Conservation (phyloP, 2,113 vertebrate genomes). For the Tapirus terrestris region DNA sequence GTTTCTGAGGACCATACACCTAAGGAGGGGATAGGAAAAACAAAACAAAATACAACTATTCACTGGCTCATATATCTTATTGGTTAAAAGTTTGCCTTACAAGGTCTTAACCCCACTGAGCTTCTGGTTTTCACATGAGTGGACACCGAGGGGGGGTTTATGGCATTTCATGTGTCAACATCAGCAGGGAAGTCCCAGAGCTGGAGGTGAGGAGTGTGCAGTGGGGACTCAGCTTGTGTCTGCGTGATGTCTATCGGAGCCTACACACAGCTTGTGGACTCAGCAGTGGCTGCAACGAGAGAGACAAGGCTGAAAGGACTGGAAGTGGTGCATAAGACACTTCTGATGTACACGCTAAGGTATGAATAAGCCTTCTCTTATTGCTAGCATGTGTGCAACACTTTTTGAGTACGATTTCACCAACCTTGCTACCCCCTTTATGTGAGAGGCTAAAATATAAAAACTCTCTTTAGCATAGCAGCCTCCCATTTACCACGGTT, state of each 20-base stretch:
- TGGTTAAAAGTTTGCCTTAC: not conserved
- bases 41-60: not conserved
- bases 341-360: too few relatives aligned
- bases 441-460: not conserved
- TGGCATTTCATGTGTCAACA: not conserved
- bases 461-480: not conserved
- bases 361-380: not conserved
- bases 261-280: not conserved
- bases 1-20: not conserved
- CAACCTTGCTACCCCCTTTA: not conserved
- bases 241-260: not conserved
- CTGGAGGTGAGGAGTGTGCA: rapidly evolving
- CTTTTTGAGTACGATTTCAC: not conserved
- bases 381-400: not conserved
- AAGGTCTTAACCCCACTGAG: not conserved
- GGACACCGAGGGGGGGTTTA: rapidly evolving
- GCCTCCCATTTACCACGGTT: not conserved
- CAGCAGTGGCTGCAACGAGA: not conserved
- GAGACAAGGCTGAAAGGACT: not conserved
- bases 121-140: not conserved
- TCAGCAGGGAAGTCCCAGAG: not conserved
- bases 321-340: not conserved
- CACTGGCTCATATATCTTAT: not conserved
- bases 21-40: not conserved
- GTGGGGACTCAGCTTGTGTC: not conserved